These are phyloP conservation scores for Colistium nudipinnis DNA, from an alignment of 2,113 vertebrate genomes.

Conservation along the genomic window DNA sequence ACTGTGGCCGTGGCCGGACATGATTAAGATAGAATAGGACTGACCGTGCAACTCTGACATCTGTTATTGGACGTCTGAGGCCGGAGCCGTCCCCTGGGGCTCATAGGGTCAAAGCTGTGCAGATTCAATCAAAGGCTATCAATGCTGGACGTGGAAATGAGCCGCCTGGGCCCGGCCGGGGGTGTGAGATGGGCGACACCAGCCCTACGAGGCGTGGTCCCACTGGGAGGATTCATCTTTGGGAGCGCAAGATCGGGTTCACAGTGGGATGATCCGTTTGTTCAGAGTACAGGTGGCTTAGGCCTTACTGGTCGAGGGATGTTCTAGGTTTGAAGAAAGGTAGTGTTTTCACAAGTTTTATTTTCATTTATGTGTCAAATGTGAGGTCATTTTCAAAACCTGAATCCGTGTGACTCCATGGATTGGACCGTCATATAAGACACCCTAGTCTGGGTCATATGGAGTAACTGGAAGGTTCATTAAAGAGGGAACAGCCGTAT, in stretches of 20 bases:
- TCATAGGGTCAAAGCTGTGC: slow-evolving; percentile 44
- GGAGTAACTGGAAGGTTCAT: slow-evolving; percentile 6
- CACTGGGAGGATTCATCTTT: slow-evolving; percentile 29
- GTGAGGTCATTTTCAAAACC: not conserved
- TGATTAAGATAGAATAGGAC: slow-evolving; percentile 57
- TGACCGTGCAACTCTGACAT: slow-evolving; percentile 28
- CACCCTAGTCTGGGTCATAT: not conserved
- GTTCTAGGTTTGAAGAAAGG: not conserved
- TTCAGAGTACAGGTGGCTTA: not conserved
- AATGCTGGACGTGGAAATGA: slow-evolving; percentile 61
- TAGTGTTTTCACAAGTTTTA: not conserved
- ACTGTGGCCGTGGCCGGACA: slow-evolving; percentile 35
- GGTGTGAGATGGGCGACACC: slow-evolving; percentile 37
- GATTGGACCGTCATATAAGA: not conserved
- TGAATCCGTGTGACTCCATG: not conserved
- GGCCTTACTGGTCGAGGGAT: not conserved
- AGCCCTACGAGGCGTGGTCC: slow-evolving; percentile 7
- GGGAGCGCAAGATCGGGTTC: slow-evolving; percentile 10
- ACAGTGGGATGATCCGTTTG: not conserved
- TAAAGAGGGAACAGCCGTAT: not conserved
- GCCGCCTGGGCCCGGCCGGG: slow-evolving; percentile 18
- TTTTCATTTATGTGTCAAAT: slow-evolving; percentile 1
- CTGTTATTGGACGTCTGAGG: slow-evolving; percentile 42
- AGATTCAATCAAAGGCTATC: slow-evolving; percentile 65
- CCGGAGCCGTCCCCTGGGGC: slow-evolving; percentile 49